Conservation (phyloP, 2,888 invertebrate genomes). For the Darwinula stevensoni region DNA sequence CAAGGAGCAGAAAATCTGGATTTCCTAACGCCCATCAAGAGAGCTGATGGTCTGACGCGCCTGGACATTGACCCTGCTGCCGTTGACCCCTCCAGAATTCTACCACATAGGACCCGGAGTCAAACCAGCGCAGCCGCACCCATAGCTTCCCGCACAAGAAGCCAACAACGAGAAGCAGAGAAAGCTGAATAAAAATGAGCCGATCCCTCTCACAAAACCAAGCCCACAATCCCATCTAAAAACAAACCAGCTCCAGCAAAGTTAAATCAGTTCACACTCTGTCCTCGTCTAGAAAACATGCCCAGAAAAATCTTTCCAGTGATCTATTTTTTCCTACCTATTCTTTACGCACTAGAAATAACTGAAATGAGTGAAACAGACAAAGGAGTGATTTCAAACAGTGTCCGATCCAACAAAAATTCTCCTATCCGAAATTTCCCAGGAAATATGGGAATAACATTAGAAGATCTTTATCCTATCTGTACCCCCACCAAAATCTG, state of each 20-base stretch:
- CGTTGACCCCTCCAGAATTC: slow-evolving; percentile 1
- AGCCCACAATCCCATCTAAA: too few species aligned
- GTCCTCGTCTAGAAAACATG: neutral
- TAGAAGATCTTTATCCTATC: neutral
- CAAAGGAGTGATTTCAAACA: slow-evolving; percentile 1
- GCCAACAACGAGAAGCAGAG: neutral
- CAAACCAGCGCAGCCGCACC: slow-evolving; percentile 1
- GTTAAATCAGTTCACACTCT: slow-evolving; percentile 1
- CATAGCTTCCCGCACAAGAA: slow-evolving; percentile 1
- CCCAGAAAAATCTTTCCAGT: neutral
- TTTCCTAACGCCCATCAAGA: slow-evolving; percentile 1
- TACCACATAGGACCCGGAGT: slow-evolving; percentile 2
- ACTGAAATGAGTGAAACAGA: slow-evolving; percentile 1
- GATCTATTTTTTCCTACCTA: slow-evolving; percentile 1
- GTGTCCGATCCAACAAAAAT: neutral
- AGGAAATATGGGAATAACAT: slow-evolving; percentile 1
- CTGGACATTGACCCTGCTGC: slow-evolving; percentile 1
- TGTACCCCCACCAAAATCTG: neutral
- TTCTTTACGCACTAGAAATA: neutral
- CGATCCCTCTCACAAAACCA: neutral
- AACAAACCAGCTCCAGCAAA: neutral
- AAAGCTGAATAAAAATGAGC: neutral
- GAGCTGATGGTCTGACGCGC: neutral
- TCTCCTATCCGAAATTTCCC: slow-evolving; percentile 2
- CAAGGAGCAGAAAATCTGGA: neutral